Evolutionary conservation across 2,888 invertebrate genomes (phyloP), one percentile per base, ranked within the genome.

Genomic region (Melinaea menophilus): DNA sequence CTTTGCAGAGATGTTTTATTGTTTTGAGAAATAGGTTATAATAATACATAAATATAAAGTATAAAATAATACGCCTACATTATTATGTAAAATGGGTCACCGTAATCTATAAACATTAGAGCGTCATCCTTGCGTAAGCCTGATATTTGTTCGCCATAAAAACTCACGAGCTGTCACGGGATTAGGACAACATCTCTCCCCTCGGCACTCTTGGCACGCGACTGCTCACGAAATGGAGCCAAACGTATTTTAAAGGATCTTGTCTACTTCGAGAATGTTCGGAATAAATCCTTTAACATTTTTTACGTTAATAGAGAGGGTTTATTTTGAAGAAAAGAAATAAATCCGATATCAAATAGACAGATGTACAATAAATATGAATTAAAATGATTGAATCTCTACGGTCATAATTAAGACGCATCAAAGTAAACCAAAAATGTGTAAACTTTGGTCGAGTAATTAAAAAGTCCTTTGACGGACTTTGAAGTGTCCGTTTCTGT

Each of bases 401-500:
- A 47, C n/a, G 54, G 13, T 55, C 22, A 55, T 45, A 54, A 54
- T 54, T 48, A 55, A 55, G 33, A 46, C 55, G 22, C 56, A 12
- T 41, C 61, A 62, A 62, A 61, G 64, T 33, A 56, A 62, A 56
- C 56, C 56, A n/a, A 34, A 45, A 64, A 67, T 56, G 73, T 74
- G 74, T 78, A 76, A 79, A 80, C 77, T 75, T 76, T 74, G 79
- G 79, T 77, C 72, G 75, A 77, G 80, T 80, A 84, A 86, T 86
- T 85, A 86, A 85, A 84, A 82, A 77, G 75, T 78, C 72, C 81
- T 85, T 84, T 82, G 80, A 82, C 82, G 56, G 45, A 56, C 80
- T 82, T 79, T 79, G 79, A 82, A 79, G 80, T 79, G 75, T 80
- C 76, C 75, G 78, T 79, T 79, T 78, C 80, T 78, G 81, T 79